Percentiles rank a stretch among this genome's conserved stretches.
Evolutionary conservation across 2,888 invertebrate genomes (phyloP).

Genomic region (Agonopterix alstromeriana): DNA sequence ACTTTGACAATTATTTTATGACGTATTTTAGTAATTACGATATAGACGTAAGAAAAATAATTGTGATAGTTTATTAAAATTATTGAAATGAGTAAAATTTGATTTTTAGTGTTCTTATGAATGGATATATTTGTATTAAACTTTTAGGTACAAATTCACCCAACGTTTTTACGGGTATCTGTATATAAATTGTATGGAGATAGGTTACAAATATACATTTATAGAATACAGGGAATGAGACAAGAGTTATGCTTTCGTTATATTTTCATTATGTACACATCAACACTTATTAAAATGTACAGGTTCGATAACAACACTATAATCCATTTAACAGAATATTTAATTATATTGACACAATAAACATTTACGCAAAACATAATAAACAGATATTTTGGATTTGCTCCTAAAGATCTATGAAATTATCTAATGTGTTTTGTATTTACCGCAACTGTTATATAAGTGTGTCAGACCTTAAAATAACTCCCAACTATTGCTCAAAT

Average conservation of each 20-base stretch:
- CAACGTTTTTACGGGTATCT: conserved; percentile 2
- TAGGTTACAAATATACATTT: background rate
- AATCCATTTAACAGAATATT: conserved; percentile 4
- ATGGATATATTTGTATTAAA: too few relatives aligned
- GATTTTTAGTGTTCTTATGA: too few relatives aligned
- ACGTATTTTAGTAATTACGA: background rate
- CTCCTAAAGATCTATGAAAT: too few relatives aligned
- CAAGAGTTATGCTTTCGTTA: conserved; percentile 1
- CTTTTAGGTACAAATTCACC: too few relatives aligned
- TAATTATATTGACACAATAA: conserved; percentile 6
- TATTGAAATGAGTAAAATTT: too few relatives aligned
- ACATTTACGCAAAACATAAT: conserved; percentile 1
- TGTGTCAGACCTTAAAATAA: conserved; percentile 1
- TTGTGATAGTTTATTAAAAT: conserved; percentile 11
- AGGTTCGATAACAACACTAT: conserved; percentile 25
- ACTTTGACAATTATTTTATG: background rate
- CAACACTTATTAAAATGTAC: conserved; percentile 51
- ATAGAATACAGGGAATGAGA: conserved; percentile 7
- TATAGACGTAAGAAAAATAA: conserved; percentile 3
- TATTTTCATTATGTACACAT: conserved; percentile 55
- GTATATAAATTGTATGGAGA: background rate
- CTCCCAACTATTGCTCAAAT: conserved; percentile 3
- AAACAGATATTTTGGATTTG: background rate
- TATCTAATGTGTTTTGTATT: too few relatives aligned
- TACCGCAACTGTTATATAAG: background rate